A percentile compares a stretch with the other conserved stretches of the same genome.
These are phyloP conservation scores for Prenolepis imparis DNA, from an alignment of 2,888 invertebrate genomes.

Conservation along the genomic window DNA sequence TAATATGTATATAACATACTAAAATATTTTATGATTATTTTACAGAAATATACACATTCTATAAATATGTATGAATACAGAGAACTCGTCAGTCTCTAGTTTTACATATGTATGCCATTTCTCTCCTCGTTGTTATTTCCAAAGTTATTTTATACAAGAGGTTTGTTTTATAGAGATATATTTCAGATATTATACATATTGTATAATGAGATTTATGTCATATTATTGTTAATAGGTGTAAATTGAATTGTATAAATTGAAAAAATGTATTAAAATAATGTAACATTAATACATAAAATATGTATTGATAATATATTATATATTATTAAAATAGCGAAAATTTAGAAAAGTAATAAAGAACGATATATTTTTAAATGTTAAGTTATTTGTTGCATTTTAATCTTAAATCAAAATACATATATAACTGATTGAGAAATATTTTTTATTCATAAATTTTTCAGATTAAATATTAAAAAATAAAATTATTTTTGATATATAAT, in stretches of 20 bases:
- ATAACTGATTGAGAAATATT: neutral
- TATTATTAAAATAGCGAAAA: conserved; percentile 10
- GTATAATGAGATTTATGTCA: neutral
- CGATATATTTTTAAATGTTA: conserved; percentile 21
- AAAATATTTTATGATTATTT: conserved; percentile 23
- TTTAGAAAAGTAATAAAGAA: conserved; percentile 26
- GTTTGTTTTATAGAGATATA: conserved; percentile 13
- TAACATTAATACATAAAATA: conserved; percentile 6
- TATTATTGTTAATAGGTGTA: conserved; percentile 16
- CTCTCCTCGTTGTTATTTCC: conserved; percentile 60
- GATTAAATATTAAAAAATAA: conserved; percentile 1
- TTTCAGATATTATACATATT: neutral
- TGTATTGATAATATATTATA: conserved; percentile 19
- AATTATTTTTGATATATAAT: neutral
- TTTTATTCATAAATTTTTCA: neutral
- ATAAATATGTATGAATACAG: conserved; percentile 68
- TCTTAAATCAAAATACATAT: neutral
- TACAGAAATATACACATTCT: conserved; percentile 71
- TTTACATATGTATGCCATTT: conserved; percentile 57
- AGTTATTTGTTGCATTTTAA: conserved; percentile 6
- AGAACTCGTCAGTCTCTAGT: conserved; percentile 70
- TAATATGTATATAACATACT: neutral
- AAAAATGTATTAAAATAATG: neutral
- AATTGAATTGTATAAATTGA: neutral
- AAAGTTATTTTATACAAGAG: conserved; percentile 61